These are phyloP conservation scores for Cuculus canorus DNA, from an alignment of 2,797 vertebrate genomes.

Conservation along the genomic window DNA sequence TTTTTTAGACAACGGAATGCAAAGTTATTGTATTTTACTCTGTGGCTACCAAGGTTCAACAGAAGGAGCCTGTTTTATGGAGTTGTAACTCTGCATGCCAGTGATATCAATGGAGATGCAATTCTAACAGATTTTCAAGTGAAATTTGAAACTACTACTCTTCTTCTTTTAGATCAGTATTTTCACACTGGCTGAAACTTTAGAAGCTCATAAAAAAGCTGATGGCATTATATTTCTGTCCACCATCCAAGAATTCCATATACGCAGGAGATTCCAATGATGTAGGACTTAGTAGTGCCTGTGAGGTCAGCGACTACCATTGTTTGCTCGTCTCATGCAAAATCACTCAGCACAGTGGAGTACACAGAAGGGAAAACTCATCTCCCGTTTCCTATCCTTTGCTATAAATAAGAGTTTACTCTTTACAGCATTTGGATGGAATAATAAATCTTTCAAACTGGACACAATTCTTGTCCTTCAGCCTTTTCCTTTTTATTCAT, in stretches of 20 bases:
- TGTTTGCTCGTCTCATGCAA: not conserved
- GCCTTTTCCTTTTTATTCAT: not conserved
- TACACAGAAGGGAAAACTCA: not conserved
- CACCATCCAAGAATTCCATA: not conserved
- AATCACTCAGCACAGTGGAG: not conserved
- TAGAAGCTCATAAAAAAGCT: not conserved
- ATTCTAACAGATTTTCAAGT: not conserved
- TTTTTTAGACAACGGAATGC: not conserved
- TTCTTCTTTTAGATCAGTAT: not conserved
- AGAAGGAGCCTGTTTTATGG: not conserved
- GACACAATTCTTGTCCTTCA: not conserved
- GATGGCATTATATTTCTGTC: not conserved
- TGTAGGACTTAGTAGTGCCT: fast-evolving
- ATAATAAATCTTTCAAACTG: not conserved
- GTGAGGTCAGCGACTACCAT: not conserved
- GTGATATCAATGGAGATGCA: not conserved
- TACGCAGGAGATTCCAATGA: not conserved
- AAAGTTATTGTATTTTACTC: not conserved
- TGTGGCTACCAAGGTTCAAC: not conserved
- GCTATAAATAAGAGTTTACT: not conserved
- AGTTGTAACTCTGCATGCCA: not conserved
- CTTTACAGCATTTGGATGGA: not conserved
- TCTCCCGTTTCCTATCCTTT: not conserved
- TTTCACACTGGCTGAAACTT: not conserved
- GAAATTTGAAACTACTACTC: not conserved